Conservation (phyloP, 2,113 vertebrate species). For the Recurvirostra avosetta region DNA sequence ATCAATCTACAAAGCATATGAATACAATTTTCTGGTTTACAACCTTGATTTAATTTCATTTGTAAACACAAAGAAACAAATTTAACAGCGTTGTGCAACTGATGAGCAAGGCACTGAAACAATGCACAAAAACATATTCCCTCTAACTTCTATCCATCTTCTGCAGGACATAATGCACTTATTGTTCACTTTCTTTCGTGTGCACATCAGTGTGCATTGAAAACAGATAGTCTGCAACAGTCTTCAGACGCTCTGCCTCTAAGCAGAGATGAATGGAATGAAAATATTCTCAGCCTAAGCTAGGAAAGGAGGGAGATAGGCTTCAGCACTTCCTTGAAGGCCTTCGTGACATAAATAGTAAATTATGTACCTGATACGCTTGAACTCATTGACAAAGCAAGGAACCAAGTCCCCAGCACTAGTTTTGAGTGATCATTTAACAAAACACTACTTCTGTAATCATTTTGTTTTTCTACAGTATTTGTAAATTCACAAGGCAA, state of each 20-base stretch:
- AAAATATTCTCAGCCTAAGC: not conserved
- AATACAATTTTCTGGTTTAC: not conserved
- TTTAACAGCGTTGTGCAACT: not conserved
- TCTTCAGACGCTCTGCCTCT: not conserved
- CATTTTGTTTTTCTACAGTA: not conserved
- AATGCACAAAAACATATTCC: not conserved
- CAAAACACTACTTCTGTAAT: not conserved
- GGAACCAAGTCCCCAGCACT: not conserved
- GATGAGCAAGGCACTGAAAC: not conserved
- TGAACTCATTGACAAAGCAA: not conserved
- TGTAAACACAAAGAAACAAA: not conserved
- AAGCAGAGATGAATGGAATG: not conserved
- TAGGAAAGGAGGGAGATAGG: not conserved
- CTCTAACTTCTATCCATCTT: not conserved
- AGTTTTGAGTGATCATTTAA: not conserved
- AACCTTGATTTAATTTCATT: not conserved
- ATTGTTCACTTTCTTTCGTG: constrained; percentile 1
- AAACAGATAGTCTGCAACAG: not conserved
- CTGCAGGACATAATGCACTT: constrained; percentile 1
- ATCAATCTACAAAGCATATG: not conserved
- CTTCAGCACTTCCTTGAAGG: not conserved
- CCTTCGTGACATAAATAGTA: not conserved
- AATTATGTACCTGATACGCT: not conserved
- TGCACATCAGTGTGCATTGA: not conserved
- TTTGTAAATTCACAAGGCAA: not conserved